Evolutionary conservation across 2,797 vertebrate species (phyloP), one percentile per base, ranked within the genome.

Genomic region (Picus viridis): DNA sequence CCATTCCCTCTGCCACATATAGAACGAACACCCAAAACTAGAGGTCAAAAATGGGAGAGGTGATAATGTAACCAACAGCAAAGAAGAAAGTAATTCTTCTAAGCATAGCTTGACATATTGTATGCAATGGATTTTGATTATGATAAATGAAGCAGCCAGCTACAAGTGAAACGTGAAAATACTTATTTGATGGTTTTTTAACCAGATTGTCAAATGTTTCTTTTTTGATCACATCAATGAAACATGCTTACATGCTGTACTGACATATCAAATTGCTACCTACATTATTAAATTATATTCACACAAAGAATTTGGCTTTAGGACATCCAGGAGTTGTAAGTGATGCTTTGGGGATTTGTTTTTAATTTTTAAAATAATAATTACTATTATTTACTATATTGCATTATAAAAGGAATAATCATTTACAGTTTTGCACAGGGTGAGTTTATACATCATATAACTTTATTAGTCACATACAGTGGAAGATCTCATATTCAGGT

Each of bases 21-120:
- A 41, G 59, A 82, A 75, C 13, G n/a, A 71, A 70, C 26, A 56
- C 17, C 30, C 64, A 68, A 67, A 90, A 89, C 11, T 58, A 89
- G 85, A 86, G 64, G 82, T 39, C 57, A 92, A 82, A 82, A 95
- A 62, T 84, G 67, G 27, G 77, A 86, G 49, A 10, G 59, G 32
- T 78, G 53, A 41, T 83, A 90, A 80, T 22, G 11, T 13, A 83
- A 67, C 12, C 57, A 63, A 13, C 58, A 74, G 53, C 12, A 89
- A 89, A 78, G 63, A 89, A n/a, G 43, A 12, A 63, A 92, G 34
- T 63, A 8, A 29, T 61, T 18, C 19, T 57, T 61, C n/a, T 43
- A 32, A 72, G 45, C 30, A 26, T 23, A 27, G 47, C 57, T 90
- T 92, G 81, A 89, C 39, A 57, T 64, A 64, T 47, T 74, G 36